phyloP scores from a whole-genome alignment of 1,140 invertebrate genomes.

The Diuraphis noxia region DNA sequence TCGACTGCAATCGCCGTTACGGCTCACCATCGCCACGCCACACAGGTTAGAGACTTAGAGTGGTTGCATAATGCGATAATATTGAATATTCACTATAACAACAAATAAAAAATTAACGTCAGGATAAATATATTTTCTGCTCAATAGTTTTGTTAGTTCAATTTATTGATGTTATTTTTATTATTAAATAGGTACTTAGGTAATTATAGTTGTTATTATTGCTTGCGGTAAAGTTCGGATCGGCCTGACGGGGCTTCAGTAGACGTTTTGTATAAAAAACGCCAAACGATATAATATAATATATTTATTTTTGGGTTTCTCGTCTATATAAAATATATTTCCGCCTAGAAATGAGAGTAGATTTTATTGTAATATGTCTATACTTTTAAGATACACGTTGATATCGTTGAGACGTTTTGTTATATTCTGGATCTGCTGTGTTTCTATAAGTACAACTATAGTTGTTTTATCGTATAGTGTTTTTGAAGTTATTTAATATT shows the following conservation, averaged over 20 bases:
- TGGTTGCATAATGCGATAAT: not conserved
- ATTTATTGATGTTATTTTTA: not conserved
- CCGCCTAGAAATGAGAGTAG: not conserved
- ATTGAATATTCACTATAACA: not conserved
- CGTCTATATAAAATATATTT: not conserved
- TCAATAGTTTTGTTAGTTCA: not conserved
- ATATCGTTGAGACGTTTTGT: not conserved
- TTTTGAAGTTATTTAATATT: not conserved
- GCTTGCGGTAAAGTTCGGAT: not conserved
- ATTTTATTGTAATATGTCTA: not conserved
- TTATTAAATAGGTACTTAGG: not conserved
- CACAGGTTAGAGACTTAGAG: constrained; percentile 63
- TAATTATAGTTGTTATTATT: too few species aligned
- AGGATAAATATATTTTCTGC: not conserved
- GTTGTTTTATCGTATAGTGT: not conserved
- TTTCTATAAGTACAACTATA: not conserved
- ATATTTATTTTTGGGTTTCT: not conserved
- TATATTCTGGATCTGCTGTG: not conserved
- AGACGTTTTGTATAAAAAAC: not conserved
- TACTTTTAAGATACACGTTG: not conserved
- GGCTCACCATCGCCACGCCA: constrained; percentile 61
- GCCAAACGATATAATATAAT: too few species aligned
- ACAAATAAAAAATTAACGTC: not conserved
- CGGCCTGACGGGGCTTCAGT: not conserved
- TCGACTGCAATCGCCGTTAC: constrained; percentile 56